Percentiles rank a stretch among this genome's conserved stretches.
phyloP scores from a whole-genome alignment of 2,797 vertebrate genomes.

The Knipowitschia caucasica region DNA sequence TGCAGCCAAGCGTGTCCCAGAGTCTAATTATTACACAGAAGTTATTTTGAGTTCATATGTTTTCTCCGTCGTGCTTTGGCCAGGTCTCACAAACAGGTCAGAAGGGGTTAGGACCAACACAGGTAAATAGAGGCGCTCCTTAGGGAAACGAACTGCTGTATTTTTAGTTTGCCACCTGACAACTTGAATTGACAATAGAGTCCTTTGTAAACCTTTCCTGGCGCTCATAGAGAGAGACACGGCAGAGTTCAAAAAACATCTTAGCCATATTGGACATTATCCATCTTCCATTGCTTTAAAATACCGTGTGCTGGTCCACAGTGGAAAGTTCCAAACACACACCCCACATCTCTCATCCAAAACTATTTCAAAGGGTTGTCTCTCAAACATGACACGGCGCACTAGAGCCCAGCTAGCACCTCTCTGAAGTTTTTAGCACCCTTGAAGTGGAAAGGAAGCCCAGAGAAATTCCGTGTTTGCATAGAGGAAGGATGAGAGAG shows the following conservation, averaged over 20 bases:
- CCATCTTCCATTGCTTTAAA: constrained; percentile 68
- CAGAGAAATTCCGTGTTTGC: constrained; percentile 52
- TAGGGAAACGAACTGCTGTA: constrained; percentile 60
- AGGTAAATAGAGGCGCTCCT: constrained; percentile 74
- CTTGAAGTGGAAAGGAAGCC: constrained; percentile 39
- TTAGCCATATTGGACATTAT: constrained; percentile 60
- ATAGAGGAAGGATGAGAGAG: constrained; percentile 58
- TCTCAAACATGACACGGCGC: constrained; percentile 36
- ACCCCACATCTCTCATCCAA: constrained; percentile 54
- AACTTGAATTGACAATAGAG: constrained; percentile 74
- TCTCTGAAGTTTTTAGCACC: constrained; percentile 73
- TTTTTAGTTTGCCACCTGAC: constrained; percentile 69
- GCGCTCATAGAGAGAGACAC: constrained; percentile 59
- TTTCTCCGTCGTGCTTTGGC: constrained; percentile 50
- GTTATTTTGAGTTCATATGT: constrained; percentile 72
- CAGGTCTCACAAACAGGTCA: constrained; percentile 73
- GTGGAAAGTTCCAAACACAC: constrained; percentile 79
- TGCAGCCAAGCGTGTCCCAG: constrained; percentile 50
- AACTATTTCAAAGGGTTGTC: constrained; percentile 36
- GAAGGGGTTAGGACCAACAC: constrained; percentile 63
- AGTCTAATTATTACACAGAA: constrained; percentile 70
- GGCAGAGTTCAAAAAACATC: constrained; percentile 63
- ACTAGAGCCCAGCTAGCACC: constrained; percentile 63
- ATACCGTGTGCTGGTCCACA: constrained; percentile 39
- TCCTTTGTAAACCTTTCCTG: constrained; percentile 70